These are phyloP conservation scores for Apaloderma vittatum DNA, from an alignment of 2,113 vertebrate genomes.

Conservation along the genomic window DNA sequence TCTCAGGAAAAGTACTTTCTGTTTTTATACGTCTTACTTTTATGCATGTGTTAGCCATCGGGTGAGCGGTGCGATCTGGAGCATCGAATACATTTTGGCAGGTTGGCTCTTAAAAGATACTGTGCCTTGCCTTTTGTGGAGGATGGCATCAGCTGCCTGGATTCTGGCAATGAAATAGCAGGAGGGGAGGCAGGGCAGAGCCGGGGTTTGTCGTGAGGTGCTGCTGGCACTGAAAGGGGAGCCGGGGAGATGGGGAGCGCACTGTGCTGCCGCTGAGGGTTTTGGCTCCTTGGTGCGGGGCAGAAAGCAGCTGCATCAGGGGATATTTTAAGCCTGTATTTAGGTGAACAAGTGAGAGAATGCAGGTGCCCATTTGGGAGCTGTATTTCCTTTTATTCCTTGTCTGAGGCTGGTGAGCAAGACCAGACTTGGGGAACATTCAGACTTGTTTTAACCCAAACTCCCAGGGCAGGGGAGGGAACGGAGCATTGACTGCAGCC, in stretches of 20 bases:
- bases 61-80: neutral
- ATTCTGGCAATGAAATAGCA: neutral
- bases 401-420: neutral
- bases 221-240: neutral
- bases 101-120: neutral
- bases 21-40: constrained; percentile 11
- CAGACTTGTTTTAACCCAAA: rapidly evolving
- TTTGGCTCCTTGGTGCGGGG: rapidly evolving
- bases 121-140: neutral
- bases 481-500: rapidly evolving
- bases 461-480: neutral
- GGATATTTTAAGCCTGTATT: neutral
- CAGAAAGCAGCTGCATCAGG: neutral
- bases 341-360: neutral
- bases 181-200: neutral
- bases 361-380: neutral
- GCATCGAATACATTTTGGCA: neutral
- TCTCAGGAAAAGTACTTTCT: constrained; percentile 10
- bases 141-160: neutral
- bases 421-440: neutral
- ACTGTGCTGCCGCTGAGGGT: rapidly evolving
- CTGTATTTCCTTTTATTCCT: neutral
- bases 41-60: neutral
- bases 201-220: neutral
- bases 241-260: neutral